phyloP scores from a whole-genome alignment of 2,113 vertebrate species.

The Larimichthys crocea region DNA sequence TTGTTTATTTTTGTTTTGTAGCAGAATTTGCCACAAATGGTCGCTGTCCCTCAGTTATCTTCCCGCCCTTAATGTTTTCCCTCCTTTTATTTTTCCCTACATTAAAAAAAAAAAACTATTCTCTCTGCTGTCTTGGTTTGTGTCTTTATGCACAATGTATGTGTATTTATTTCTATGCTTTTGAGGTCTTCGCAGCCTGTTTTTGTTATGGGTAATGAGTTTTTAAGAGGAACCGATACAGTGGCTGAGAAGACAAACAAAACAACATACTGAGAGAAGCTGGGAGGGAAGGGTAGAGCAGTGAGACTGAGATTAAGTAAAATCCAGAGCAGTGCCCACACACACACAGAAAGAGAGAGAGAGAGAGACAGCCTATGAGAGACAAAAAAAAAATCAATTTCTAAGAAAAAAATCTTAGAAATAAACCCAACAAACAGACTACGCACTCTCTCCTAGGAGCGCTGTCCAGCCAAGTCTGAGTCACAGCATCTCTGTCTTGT shows the following conservation, averaged over 20 bases:
- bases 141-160: constrained; percentile 16
- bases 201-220: constrained; percentile 26
- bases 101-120: constrained; percentile 4
- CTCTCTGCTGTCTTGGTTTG: constrained; percentile 7
- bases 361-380: background rate
- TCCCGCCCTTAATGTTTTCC: constrained; percentile 5
- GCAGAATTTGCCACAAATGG: constrained; percentile 41
- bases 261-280: background rate
- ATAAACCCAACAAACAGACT: constrained; percentile 33
- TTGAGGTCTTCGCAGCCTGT: background rate
- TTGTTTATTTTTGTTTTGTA: constrained; percentile 13
- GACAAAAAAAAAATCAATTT: constrained; percentile 39
- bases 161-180: constrained; percentile 32
- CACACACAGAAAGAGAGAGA: background rate
- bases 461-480: constrained; percentile 38
- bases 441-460: constrained; percentile 3
- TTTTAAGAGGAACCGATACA: constrained; percentile 24
- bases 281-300: background rate
- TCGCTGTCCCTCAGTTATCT: constrained; percentile 24
- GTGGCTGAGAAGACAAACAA: constrained; percentile 43
- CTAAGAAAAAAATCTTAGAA: constrained; percentile 25
- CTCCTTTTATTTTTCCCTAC: constrained; percentile 2
- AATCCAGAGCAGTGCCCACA: constrained; percentile 20
- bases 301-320: constrained; percentile 16
- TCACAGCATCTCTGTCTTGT: constrained; percentile 41